Evolutionary conservation across 2,888 invertebrate species (phyloP).

Genomic region (Phyto melanocephala): DNA sequence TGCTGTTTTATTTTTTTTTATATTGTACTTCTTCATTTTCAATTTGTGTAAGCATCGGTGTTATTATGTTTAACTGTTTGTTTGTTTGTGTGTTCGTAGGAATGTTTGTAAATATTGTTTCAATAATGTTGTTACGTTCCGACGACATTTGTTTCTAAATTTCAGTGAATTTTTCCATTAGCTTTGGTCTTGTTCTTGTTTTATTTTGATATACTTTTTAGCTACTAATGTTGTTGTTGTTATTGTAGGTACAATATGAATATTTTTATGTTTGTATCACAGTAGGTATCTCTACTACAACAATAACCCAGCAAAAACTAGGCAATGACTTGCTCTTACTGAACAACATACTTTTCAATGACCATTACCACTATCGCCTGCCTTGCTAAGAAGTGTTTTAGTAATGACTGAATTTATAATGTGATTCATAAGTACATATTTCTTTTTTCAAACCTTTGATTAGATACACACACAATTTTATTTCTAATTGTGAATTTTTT

Average conservation of each 20-base stretch:
- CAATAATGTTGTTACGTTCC: constrained; percentile 50
- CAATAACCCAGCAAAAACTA: too few relatives aligned
- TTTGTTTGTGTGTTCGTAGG: neutral
- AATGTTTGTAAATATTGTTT: neutral
- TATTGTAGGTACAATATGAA: neutral
- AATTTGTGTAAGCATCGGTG: neutral
- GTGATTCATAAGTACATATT: too few relatives aligned
- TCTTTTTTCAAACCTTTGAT: too few relatives aligned
- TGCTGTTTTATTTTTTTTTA: neutral
- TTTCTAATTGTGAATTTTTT: too few relatives aligned
- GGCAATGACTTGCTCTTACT: too few relatives aligned
- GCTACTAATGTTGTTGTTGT: constrained; percentile 7
- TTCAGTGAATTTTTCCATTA: constrained; percentile 59
- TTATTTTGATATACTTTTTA: too few relatives aligned
- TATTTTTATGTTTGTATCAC: constrained; percentile 29
- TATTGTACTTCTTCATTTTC: constrained; percentile 10
- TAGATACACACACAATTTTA: too few relatives aligned
- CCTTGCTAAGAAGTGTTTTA: too few relatives aligned
- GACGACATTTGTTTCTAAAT: constrained; percentile 57
- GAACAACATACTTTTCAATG: too few relatives aligned
- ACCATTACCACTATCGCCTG: too few relatives aligned
- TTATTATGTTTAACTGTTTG: neutral
- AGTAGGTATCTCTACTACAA: too few relatives aligned
- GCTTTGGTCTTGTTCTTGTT: constrained; percentile 34
- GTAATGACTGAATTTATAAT: too few relatives aligned